phyloP scores from a whole-genome alignment of 2,113 vertebrate species.

The Pungitius pungitius region DNA sequence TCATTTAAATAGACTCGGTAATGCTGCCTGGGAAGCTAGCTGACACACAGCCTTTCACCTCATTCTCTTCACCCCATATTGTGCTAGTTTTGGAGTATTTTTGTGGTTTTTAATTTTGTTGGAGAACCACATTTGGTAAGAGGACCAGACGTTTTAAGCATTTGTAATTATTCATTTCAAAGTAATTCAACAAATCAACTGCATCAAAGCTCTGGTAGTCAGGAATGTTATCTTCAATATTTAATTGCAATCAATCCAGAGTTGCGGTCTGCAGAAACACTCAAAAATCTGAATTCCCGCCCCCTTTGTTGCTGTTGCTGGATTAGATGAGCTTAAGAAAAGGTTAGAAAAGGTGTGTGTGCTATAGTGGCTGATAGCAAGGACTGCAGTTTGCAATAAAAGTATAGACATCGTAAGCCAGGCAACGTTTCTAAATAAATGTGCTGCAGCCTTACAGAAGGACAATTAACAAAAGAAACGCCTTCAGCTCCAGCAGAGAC shows the following conservation, averaged over 20 bases:
- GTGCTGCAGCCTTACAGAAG: too few relatives aligned
- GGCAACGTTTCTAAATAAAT: too few relatives aligned
- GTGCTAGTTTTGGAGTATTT: background rate
- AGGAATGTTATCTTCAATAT: background rate
- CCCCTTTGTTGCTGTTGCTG: too few relatives aligned
- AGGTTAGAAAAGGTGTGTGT: too few relatives aligned
- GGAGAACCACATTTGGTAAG: background rate
- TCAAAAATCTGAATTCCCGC: too few relatives aligned
- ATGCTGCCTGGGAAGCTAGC: constrained; percentile 4
- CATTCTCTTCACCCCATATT: background rate
- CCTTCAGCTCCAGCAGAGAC: too few relatives aligned
- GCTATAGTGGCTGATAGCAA: too few relatives aligned
- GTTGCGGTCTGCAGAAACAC: background rate
- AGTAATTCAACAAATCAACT: background rate
- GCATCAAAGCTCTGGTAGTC: background rate
- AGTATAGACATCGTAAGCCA: too few relatives aligned
- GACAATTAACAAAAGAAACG: too few relatives aligned
- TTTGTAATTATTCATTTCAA: background rate
- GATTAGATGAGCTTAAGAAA: too few relatives aligned
- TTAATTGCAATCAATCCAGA: background rate
- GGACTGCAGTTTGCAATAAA: too few relatives aligned
- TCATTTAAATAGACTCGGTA: constrained; percentile 10
- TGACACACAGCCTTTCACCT: background rate
- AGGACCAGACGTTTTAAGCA: background rate
- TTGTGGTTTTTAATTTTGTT: background rate